A percentile compares a stretch with the other conserved stretches of the same genome.
Evolutionary conservation across 2,113 vertebrate species (phyloP).

Genomic region (Ceuthmochares aereus): DNA sequence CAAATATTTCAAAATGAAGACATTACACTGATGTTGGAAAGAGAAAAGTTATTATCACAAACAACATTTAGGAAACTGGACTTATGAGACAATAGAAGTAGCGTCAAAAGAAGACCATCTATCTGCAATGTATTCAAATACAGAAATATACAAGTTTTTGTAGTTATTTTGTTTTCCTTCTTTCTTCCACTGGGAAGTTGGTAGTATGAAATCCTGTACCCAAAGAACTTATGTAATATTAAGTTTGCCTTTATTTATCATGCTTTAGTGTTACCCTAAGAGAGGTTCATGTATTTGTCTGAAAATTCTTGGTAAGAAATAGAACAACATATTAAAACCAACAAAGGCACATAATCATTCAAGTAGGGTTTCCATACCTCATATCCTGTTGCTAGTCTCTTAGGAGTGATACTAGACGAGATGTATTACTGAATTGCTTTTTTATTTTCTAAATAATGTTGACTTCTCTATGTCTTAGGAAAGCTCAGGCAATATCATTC

Average conservation of each 20-base stretch:
- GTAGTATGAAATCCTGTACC: background rate
- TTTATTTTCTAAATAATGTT: background rate
- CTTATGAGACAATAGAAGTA: background rate
- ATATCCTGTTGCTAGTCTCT: background rate
- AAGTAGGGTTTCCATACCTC: background rate
- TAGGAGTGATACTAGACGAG: background rate
- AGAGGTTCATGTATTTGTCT: background rate
- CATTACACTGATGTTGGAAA: background rate
- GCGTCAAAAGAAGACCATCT: background rate
- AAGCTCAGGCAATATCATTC: background rate
- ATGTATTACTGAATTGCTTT: background rate
- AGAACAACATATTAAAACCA: background rate
- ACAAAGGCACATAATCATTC: background rate
- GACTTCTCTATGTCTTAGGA: background rate
- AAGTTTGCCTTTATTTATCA: background rate
- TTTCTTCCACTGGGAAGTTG: background rate
- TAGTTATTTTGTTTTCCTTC: background rate
- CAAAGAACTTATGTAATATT: background rate
- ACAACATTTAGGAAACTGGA: background rate
- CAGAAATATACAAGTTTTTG: background rate
- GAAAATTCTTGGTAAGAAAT: background rate
- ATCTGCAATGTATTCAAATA: background rate
- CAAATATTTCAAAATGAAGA: background rate
- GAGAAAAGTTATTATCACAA: background rate
- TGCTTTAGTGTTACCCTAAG: background rate